Evolutionary conservation across 2,113 vertebrate species (phyloP), one percentile per base, ranked within the genome.

Genomic region (Thryonomys swinderianus): DNA sequence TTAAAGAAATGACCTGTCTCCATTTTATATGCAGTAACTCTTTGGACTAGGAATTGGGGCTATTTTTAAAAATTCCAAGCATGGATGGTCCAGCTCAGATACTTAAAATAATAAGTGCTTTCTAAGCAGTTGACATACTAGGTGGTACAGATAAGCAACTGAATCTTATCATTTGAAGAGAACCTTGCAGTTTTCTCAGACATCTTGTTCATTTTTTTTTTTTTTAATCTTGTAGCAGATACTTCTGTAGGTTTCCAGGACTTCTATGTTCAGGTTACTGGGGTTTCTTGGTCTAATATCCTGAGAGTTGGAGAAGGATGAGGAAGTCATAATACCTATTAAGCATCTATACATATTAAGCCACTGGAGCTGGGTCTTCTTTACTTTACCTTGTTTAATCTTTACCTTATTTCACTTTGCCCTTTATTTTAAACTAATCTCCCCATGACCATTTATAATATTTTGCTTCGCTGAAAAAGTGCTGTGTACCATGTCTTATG

Each of bases 371-470:
- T 20, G 7, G n/a, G 8, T 45, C 23, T 0, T 91, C 34, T 89
- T 79, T 34, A 14, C 16, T 37, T 51, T 40, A 45, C 12, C 23
- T 37, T 85, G 32, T 81, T 93, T 83, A 62, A 71, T 85, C 67
- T 84, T 79, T 8, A 80, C 9, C 18, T 7, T 30, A 30, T 69
- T 62, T 90, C 30, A 82, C 27, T 88, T 81, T 66, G 13, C 1
- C n/a, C 16, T 91, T 85, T 69, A 57, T 88, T 91, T 84, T 83
- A 78, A 93, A 76, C 5, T 83, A 37, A 51, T 51, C 37, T 45
- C 23, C 32, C 32, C 62, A 17, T 45, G n/a, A 85, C 20, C 34
- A 74, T 93, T 76, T 67, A 17, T 74, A 83, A 37, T 9, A 40
- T 51, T 51, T 1, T 25, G 64, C 40, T 73, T 82, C 23, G 64